Evolutionary conservation across 2,113 vertebrate species (phyloP), one percentile per base, ranked within the genome.

Genomic region (Misgurnus mizolepis): DNA sequence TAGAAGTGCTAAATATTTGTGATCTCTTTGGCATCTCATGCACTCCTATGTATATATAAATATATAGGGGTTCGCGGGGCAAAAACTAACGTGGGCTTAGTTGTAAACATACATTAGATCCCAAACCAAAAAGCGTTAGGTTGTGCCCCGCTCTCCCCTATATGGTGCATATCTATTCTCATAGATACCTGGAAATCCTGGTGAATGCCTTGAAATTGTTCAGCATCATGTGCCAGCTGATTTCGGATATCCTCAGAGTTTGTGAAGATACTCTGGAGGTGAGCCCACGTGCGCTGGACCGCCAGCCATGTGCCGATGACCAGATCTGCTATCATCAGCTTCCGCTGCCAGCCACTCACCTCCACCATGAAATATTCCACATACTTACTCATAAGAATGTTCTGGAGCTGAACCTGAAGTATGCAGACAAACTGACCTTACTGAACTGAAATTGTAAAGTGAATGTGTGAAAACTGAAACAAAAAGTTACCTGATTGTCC

Each of bases 301-400:
- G 88, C 91, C 90, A 94, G 88, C 93, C 94, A 94, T 17, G 91
- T 87, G 8, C 90, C 91, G 87, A 94, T 94, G 74, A 93, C 93
- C 71, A 90, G 86, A 83, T 94, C 93, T 2, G 91, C 92, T 82
- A 94, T 87, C 90, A 95, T 91, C 79, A 95, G 86, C 77, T 89
- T 92, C 85, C 88, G 90, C 88, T 95, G 94, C 93, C 94, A 95
- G 18, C 89, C 85, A 10, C 92, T 93, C 84, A 95, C 93, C 81
- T 95, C 92, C 4, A 90, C 86, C 84, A 91, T 90, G 87, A 95
- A 95, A 88, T 94, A 91, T 65, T 94, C 95, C 2, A 95, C 92
- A 60, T 95, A 93, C 85, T 95, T 95, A 83, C 94, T 95, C 93
- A 94, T 94, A 62, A 93, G 83, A 86, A 93, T 93, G 85, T 92